Evolutionary conservation across 2,113 vertebrate genomes (phyloP).

Genomic region (Chaenocephalus aceratus): DNA sequence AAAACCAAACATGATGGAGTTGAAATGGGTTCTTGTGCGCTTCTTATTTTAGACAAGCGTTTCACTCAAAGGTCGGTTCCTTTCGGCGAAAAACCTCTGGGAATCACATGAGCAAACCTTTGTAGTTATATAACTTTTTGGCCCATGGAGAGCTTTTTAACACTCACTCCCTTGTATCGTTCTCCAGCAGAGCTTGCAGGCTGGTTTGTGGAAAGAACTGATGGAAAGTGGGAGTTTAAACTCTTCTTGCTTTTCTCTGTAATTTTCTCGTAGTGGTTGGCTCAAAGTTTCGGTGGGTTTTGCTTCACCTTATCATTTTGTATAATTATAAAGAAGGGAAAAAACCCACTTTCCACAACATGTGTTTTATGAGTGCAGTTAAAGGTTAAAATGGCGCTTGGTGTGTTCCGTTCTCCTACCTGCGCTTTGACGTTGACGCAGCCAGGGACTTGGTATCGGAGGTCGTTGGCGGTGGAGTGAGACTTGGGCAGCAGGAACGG

Average conservation of each 20-base stretch:
- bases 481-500: constrained; percentile 96
- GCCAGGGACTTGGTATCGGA: constrained; percentile 89
- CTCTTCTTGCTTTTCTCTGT: constrained; percentile 15
- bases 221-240: constrained; percentile 25
- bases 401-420: constrained; percentile 76
- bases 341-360: background rate
- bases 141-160: constrained; percentile 8
- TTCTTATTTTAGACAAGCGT: constrained; percentile 30
- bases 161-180: constrained; percentile 29
- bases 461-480: constrained; percentile 87
- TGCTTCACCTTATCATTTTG: constrained; percentile 16
- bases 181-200: constrained; percentile 27
- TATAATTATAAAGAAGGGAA: background rate
- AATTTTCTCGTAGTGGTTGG: constrained; percentile 6
- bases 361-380: background rate
- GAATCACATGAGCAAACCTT: constrained; percentile 3
- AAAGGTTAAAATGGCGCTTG: background rate
- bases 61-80: background rate
- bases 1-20: background rate
- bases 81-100: constrained; percentile 4
- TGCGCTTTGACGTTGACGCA: constrained; percentile 88
- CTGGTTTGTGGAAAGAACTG: constrained; percentile 9
- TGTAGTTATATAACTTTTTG: constrained; percentile 60
- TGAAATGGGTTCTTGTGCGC: background rate
- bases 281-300: background rate